Percentiles rank a stretch among this genome's conserved stretches.
These are phyloP conservation scores for Sepiola atlantica DNA, from an alignment of 2,888 invertebrate species.

Conservation along the genomic window DNA sequence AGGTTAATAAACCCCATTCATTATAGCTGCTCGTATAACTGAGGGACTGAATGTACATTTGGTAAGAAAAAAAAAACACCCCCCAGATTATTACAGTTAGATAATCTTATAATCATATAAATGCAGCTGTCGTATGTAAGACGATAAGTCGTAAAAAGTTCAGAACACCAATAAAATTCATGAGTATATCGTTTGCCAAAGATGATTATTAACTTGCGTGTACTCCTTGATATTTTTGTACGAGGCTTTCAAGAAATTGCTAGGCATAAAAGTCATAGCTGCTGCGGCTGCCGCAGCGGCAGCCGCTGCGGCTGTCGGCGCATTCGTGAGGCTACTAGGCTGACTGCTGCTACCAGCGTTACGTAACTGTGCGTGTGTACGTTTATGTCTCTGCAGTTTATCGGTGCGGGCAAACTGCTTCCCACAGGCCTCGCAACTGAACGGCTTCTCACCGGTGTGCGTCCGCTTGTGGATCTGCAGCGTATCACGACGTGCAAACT, in stretches of 20 bases:
- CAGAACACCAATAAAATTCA: neutral
- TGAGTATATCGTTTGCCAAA: slow-evolving; percentile 24
- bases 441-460: slow-evolving; percentile 43
- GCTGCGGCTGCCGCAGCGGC: neutral
- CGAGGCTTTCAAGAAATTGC: slow-evolving; percentile 36
- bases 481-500: slow-evolving; percentile 25
- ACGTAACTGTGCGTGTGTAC: slow-evolving; percentile 40
- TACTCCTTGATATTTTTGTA: slow-evolving; percentile 44
- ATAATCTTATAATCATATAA: neutral
- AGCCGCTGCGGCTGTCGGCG: neutral
- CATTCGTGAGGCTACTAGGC: neutral
- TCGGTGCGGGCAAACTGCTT: slow-evolving; percentile 40
- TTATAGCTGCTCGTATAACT: too few species aligned
- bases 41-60: too few species aligned
- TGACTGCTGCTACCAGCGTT: neutral
- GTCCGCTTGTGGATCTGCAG: slow-evolving; percentile 42
- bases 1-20: too few species aligned
- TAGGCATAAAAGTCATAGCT: slow-evolving; percentile 32
- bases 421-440: slow-evolving; percentile 41
- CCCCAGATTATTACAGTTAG: neutral
- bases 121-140: neutral
- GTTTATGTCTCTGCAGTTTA: slow-evolving; percentile 10
- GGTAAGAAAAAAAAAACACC: neutral
- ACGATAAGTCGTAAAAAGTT: neutral
- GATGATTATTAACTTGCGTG: slow-evolving; percentile 32